phyloP scores from a whole-genome alignment of 2,113 vertebrate species.

The Butorides virescens region DNA sequence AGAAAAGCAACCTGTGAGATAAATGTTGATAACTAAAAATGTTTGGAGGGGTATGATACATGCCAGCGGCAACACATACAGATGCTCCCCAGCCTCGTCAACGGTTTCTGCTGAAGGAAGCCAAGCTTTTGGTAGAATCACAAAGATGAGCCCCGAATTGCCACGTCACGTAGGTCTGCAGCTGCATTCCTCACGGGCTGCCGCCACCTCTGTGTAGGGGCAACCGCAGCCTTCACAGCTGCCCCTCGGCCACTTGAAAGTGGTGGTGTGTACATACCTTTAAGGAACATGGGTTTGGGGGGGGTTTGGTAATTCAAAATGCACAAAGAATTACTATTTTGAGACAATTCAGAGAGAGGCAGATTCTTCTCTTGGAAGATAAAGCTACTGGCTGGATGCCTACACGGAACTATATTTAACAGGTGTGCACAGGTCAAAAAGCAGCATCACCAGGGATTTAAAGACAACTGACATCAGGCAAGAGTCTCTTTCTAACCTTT shows the following conservation, averaged over 20 bases:
- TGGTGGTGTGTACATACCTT: neutral
- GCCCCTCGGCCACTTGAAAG: neutral
- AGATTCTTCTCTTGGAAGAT: neutral
- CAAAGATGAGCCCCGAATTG: neutral
- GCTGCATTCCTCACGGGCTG: neutral
- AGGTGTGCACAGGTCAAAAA: fast-evolving
- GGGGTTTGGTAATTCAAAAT: neutral
- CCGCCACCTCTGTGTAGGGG: neutral
- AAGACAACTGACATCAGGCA: neutral
- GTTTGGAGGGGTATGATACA: neutral
- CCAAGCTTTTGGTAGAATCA: neutral
- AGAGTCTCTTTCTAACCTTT: neutral
- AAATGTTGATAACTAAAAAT: neutral
- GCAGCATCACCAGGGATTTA: neutral
- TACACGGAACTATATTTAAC: neutral
- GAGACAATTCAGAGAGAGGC: neutral
- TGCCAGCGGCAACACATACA: neutral
- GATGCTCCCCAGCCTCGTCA: neutral
- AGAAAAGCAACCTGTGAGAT: neutral
- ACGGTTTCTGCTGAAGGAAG: neutral
- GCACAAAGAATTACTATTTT: neutral
- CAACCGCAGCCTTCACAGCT: neutral
- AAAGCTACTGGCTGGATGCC: neutral
- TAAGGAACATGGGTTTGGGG: neutral
- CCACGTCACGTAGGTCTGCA: fast-evolving